Percentiles rank a stretch among this genome's conserved stretches.
Conservation (phyloP, 2,113 vertebrate genomes). For the Gasterosteus nipponicus region DNA sequence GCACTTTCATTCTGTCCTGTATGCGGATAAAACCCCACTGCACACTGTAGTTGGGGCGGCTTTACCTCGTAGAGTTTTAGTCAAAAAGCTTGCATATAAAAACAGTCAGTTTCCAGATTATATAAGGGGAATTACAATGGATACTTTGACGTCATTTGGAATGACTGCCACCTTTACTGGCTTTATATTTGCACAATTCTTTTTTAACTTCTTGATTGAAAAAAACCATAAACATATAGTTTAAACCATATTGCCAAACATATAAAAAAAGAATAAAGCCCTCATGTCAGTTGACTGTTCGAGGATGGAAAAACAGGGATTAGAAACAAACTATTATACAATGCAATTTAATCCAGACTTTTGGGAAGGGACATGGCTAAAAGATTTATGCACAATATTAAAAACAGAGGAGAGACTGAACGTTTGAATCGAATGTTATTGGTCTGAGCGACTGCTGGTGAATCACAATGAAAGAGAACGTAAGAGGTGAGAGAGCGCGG, state of each 20-base stretch:
- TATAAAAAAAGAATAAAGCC: not conserved
- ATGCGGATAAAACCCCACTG: not conserved
- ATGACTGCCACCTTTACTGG: not conserved
- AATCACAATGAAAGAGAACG: not conserved
- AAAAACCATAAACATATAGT: not conserved
- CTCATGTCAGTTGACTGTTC: not conserved
- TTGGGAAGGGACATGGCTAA: not conserved
- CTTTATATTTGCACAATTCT: not conserved
- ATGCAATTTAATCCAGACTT: conserved; percentile 11
- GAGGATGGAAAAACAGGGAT: not conserved
- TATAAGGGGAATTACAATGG: not conserved
- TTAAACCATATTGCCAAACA: not conserved
- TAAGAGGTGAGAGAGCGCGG: conserved; percentile 14
- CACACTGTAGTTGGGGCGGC: not conserved
- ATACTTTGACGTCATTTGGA: not conserved
- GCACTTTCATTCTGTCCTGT: not conserved
- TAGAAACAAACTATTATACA: conserved; percentile 19
- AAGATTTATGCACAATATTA: not conserved
- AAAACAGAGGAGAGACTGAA: conserved; percentile 6
- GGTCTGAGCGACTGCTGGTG: not conserved
- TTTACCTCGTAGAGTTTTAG: not conserved
- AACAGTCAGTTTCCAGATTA: not conserved
- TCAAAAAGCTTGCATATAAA: not conserved
- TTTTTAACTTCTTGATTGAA: not conserved
- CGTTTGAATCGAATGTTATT: conserved; percentile 8